Base-by-base conservation (phyloP, 2,888 invertebrate species). In the Ellobium chinense region DNA sequence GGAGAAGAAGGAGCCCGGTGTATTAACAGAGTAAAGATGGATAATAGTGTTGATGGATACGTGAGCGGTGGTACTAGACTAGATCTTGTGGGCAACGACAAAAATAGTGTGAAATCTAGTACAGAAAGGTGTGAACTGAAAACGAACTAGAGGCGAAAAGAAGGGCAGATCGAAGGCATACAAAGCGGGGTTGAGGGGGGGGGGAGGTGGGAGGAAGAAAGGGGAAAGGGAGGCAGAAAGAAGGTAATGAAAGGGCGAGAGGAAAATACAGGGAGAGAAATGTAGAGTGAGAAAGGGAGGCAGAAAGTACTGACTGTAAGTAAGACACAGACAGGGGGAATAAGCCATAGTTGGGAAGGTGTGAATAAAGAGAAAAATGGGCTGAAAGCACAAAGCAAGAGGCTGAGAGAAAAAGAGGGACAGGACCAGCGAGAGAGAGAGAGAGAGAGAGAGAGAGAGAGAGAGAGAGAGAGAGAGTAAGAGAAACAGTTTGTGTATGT, bases 401-500 rank as follows among this genome's bases (percentile, higher is more conserved):
- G 65, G 65, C 9, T 5, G 27, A 31, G 65, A 65, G 34, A 65
- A 21, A 29, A 65, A n/a, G 24, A 24, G 46, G 27, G 56, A 21
- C 63, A 29, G 74, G 21, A 39, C 7, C 63, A 46, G 31, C 2
- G 63, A 46, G 63, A 21, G 29, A 27, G 29, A 4, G 12, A 46
- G 7, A 4, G 37, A 14, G 24, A 9, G 34, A n/a, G 24, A 27
- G 39, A 36, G 46, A 46, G 29, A 21, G n/a, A 37, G 24, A 24
- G 29, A 46, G 14, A 27, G 36, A 21, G 31, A 21, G 31, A 29
- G 18, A 27, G 3, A 62, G 62, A 27, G n/a, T 12, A 36, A 60
- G 73, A 60, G 34, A 31, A 37, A 7, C 54, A 54, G 70, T 56
- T 46, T 56, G 70, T 21, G 54, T 54, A 29, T n/a, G 54, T 70